phyloP scores from a whole-genome alignment of 2,888 invertebrate species.

The Epinotia bilunana region DNA sequence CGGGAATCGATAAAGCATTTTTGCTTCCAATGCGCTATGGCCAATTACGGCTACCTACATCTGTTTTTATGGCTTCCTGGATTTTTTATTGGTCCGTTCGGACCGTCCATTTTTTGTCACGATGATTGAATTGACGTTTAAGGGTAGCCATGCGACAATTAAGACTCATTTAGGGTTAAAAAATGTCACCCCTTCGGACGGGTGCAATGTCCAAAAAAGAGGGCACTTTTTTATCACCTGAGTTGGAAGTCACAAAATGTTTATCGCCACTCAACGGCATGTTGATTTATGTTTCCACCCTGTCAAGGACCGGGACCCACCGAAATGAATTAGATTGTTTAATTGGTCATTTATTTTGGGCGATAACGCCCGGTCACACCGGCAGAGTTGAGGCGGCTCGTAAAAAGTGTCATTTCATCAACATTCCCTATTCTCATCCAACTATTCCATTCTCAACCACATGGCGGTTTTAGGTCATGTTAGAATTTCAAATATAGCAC shows the following conservation, averaged over 20 bases:
- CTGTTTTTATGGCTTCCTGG: slow-evolving; percentile 63
- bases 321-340: slow-evolving; percentile 82
- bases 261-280: slow-evolving; percentile 81
- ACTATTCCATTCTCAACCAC: slow-evolving; percentile 50
- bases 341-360: slow-evolving; percentile 82
- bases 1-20: slow-evolving; percentile 63
- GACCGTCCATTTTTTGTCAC: slow-evolving; percentile 76
- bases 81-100: slow-evolving; percentile 66
- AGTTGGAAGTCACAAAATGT: slow-evolving; percentile 82
- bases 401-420: slow-evolving; percentile 50
- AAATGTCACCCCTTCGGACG: slow-evolving; percentile 81
- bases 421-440: slow-evolving; percentile 59
- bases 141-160: slow-evolving; percentile 80
- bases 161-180: slow-evolving; percentile 78
- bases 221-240: slow-evolving; percentile 81
- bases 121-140: slow-evolving; percentile 69
- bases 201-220: slow-evolving; percentile 75
- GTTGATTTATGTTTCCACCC: slow-evolving; percentile 83
- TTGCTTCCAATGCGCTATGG: slow-evolving; percentile 70
- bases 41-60: slow-evolving; percentile 68
- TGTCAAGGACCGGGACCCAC: slow-evolving; percentile 63
- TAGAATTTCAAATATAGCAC: slow-evolving; percentile 38
- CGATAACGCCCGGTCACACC: slow-evolving; percentile 72
- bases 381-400: slow-evolving; percentile 65
- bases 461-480: slow-evolving; percentile 50